Base-by-base conservation (phyloP, 2,797 vertebrate species). In the Liparis tanakae region DNA sequence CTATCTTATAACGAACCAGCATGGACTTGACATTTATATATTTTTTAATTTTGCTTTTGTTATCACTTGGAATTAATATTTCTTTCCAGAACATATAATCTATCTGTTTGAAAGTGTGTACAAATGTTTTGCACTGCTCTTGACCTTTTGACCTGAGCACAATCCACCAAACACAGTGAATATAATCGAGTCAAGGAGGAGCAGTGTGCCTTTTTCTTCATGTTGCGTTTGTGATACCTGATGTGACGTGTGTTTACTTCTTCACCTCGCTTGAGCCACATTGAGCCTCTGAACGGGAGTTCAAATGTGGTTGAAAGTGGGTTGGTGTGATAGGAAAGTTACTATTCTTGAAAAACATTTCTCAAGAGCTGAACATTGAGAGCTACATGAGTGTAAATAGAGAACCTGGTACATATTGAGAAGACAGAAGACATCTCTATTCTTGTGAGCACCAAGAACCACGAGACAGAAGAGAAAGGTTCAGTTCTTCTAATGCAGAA, bases 321-420 rank as follows among this genome's bases (percentile, higher is more conserved):
- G 20, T 62, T 59, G 3, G 1, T 56, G 57, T 72, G 2, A 67
- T 17, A 51, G 33, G 25, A 64, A 13, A 44, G 15, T 54, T 36
- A 18, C 60, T 67, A 58, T 70, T 57, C 17, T 62, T 65, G 39
- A 56, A 46, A 67, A 61, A 15, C 6, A 56, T 60, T 41, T 55
- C 18, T 50, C 22, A 54, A 30, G 10, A 71, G 30, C 4, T 51
- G 9, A 51, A 51, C 33, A 18, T 17, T 33, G 3, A 59, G 7
- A 54, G 18, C 15, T 20, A 30, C 25, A 30, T 30, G 1, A 30
- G 15, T 3, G 34, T 6, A 62, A 9, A 62, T 17, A 9, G 1
- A 14, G 58, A 72, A 61, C 2, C 14, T 20, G 39, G 37, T 70
- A 55, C 3, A 10, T 54, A 43, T 44, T 43, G 34, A 67, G 15